These are phyloP conservation scores for Danio tinwini DNA, from an alignment of 2,797 vertebrate genomes.

Conservation along the genomic window DNA sequence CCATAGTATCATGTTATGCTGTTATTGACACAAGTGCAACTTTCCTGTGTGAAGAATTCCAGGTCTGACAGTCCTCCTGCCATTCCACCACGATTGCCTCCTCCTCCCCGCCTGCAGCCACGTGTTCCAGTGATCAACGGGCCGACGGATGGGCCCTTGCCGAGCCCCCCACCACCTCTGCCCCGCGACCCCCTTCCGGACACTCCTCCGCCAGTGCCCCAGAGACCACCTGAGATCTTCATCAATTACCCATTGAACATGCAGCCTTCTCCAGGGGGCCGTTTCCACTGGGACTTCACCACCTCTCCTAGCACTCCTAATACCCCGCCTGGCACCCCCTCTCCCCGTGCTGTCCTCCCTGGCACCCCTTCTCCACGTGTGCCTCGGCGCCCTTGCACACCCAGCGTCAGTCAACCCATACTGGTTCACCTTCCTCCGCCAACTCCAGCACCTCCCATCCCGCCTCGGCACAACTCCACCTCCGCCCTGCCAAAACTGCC, in stretches of 20 bases:
- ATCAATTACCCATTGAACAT: constrained; percentile 91
- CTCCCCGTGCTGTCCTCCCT: constrained; percentile 78
- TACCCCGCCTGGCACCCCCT: constrained; percentile 82
- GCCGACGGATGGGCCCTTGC: constrained; percentile 82
- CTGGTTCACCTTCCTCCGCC: constrained; percentile 75
- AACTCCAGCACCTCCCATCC: constrained; percentile 86
- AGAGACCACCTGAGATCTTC: constrained; percentile 93
- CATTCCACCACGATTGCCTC: constrained; percentile 91
- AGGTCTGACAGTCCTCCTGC: constrained; percentile 89
- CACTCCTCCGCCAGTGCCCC: constrained; percentile 88
- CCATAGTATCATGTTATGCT: neutral
- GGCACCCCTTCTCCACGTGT: constrained; percentile 85
- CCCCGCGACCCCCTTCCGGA: constrained; percentile 87
- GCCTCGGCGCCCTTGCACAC: constrained; percentile 81
- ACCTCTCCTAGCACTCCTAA: constrained; percentile 88
- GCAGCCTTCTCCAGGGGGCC: constrained; percentile 88
- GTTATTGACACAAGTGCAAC: constrained; percentile 34
- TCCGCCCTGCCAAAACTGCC: constrained; percentile 94
- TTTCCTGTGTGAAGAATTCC: constrained; percentile 66
- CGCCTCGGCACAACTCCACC: constrained; percentile 91
- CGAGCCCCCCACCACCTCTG: constrained; percentile 89
- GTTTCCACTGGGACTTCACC: constrained; percentile 86
- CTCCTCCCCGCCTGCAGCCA: constrained; percentile 86
- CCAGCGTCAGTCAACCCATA: constrained; percentile 84
- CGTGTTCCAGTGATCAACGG: constrained; percentile 78